phyloP scores from a whole-genome alignment of 1,140 invertebrate species.

The Archegozetes longisetosus region DNA sequence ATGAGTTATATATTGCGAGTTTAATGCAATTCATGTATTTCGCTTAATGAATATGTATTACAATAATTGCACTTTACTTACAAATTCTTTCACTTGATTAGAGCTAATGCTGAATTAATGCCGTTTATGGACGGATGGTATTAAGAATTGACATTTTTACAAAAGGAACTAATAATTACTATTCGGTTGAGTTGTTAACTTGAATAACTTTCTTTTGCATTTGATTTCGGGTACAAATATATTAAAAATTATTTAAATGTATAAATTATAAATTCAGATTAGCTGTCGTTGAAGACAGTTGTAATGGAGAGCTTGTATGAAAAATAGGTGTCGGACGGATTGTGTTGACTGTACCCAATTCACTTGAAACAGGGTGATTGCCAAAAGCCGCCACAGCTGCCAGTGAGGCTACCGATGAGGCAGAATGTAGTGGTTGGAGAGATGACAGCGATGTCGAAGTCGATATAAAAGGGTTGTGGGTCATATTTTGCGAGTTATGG shows the following conservation, averaged over 20 bases:
- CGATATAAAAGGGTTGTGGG: neutral
- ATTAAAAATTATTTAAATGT: too few relatives aligned
- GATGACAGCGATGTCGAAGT: neutral
- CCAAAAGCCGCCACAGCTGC: neutral
- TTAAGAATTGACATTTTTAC: too few relatives aligned
- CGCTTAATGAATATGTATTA: neutral
- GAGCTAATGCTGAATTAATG: neutral
- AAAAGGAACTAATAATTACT: too few relatives aligned
- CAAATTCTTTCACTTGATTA: too few relatives aligned
- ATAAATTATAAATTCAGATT: too few relatives aligned
- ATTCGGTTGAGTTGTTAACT: too few relatives aligned
- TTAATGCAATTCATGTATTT: neutral
- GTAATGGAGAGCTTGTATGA: neutral
- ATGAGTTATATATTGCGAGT: too few relatives aligned
- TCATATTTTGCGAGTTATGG: neutral
- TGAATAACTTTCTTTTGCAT: too few relatives aligned
- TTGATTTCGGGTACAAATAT: too few relatives aligned
- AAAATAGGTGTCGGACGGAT: neutral
- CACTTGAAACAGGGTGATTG: neutral
- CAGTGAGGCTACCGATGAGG: neutral
- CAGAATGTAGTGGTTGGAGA: neutral
- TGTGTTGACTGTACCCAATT: neutral
- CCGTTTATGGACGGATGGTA: neutral
- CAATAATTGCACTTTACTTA: neutral
- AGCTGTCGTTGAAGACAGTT: neutral